Conservation (phyloP, 1,140 invertebrate genomes). For the Zaprionus nigranus region DNA sequence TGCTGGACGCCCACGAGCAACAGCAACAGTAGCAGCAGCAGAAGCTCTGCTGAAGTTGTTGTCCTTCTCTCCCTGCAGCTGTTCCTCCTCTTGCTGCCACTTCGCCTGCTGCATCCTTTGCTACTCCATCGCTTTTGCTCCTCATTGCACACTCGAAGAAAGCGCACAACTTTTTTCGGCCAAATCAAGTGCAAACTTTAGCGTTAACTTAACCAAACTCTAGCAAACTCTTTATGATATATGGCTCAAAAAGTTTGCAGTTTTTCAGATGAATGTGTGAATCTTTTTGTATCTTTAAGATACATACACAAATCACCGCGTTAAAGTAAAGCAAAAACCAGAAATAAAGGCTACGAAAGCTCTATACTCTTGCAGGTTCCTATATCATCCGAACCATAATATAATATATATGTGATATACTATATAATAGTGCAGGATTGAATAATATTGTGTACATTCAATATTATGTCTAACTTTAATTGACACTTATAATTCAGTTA, state of each 20-base stretch:
- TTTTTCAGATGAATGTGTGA: not conserved
- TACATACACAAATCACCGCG: not conserved
- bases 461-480: no score
- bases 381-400: no score
- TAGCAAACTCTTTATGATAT: not conserved
- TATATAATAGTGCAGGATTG: no score
- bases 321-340: no score
- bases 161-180: not conserved
- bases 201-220: not conserved
- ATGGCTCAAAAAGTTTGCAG: not conserved
- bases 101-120: not conserved
- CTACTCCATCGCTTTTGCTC: not conserved
- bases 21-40: constrained; percentile 6
- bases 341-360: no score
- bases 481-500: no score
- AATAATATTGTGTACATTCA: no score
- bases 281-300: constrained; percentile 1
- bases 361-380: no score
- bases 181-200: constrained; percentile 1
- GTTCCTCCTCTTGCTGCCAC: not conserved
- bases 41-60: constrained; percentile 2
- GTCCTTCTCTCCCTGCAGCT: not conserved
- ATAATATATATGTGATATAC: no score
- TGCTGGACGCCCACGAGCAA: constrained; percentile 35
- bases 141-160: not conserved